phyloP scores from a whole-genome alignment of 2,797 vertebrate species.

The Syndactyla subalaris region DNA sequence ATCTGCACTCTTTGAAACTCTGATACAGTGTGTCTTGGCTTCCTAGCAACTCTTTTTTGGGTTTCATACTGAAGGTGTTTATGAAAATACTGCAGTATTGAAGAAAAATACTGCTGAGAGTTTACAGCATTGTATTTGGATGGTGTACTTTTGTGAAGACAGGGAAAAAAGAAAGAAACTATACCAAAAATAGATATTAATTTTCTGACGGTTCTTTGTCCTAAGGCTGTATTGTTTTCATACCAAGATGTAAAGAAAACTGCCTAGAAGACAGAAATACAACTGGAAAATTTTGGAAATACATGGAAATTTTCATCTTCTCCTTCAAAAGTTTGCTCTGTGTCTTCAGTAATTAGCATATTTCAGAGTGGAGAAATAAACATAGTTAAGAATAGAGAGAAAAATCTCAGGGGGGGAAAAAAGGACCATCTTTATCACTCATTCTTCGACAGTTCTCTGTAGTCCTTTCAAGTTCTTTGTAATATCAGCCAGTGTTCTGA shows the following conservation, averaged over 20 bases:
- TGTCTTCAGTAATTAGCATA: neutral
- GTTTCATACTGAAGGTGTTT: neutral
- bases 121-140: neutral
- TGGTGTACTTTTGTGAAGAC: neutral
- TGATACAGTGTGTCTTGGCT: neutral
- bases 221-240: neutral
- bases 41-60: neutral
- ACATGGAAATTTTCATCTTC: neutral
- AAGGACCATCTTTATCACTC: neutral
- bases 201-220: neutral
- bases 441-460: neutral
- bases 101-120: neutral
- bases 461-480: constrained; percentile 25
- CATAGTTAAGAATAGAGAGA: neutral
- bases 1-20: neutral
- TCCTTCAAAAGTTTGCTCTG: neutral
- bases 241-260: neutral
- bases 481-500: constrained; percentile 7
- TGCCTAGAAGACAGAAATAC: neutral
- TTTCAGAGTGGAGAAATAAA: neutral
- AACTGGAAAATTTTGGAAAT: neutral
- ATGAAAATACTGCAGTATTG: neutral
- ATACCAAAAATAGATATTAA: neutral
- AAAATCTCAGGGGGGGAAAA: neutral
- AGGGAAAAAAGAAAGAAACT: neutral